These are phyloP conservation scores for Paragorgia papillata DNA, from an alignment of 92 coral and sea anemone genomes.

Conservation along the genomic window DNA sequence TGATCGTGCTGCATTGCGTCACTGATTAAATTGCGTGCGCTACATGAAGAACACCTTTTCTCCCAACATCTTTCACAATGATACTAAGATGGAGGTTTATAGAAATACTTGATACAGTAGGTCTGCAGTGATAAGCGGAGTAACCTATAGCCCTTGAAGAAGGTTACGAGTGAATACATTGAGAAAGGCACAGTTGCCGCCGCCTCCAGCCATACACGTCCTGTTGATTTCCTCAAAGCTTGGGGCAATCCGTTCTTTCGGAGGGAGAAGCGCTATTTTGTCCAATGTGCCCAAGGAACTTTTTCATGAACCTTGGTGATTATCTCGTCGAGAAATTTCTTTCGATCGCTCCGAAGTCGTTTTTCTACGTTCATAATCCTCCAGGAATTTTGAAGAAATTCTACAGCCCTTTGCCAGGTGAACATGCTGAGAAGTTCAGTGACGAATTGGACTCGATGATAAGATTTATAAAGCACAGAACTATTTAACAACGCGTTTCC, in stretches of 20 bases:
- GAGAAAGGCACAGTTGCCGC: neutral
- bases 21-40: no score
- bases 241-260: no score
- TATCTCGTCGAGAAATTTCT: slow-evolving; percentile 10
- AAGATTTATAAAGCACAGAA: neutral
- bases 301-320: neutral
- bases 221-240: neutral
- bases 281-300: no score
- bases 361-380: neutral
- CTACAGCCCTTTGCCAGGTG: neutral
- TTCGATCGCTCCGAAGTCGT: neutral
- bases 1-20: no score
- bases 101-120: neutral
- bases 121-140: neutral
- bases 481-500: no score
- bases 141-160: slow-evolving; percentile 4
- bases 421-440: slow-evolving; percentile 1
- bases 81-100: neutral
- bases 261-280: no score
- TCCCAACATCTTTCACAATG: neutral
- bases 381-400: slow-evolving; percentile 1
- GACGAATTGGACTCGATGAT: no score
- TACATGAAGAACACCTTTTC: neutral
- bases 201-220: neutral
- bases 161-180: neutral